phyloP scores from a whole-genome alignment of 2,797 vertebrate species.

The Coracias cyanogaster region DNA sequence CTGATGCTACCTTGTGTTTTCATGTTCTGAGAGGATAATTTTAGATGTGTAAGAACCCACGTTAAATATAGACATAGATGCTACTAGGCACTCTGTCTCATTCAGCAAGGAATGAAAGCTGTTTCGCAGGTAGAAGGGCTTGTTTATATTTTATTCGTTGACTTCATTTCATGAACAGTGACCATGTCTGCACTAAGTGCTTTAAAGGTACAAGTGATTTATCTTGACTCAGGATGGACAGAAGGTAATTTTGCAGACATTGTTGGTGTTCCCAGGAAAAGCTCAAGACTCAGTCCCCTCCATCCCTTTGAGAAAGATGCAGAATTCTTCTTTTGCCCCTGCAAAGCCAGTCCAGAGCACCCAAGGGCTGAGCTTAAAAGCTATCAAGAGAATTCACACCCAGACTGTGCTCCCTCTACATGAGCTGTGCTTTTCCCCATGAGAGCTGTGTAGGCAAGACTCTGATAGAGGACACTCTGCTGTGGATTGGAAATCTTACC shows the following conservation, averaged over 20 bases:
- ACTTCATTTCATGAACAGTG: neutral
- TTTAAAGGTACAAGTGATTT: neutral
- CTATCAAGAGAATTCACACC: neutral
- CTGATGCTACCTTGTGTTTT: constrained; percentile 18
- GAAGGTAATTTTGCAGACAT: neutral
- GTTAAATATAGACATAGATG: constrained; percentile 20
- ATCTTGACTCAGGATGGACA: neutral
- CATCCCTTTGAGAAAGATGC: neutral
- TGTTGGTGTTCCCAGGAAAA: neutral
- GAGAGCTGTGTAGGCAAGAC: neutral
- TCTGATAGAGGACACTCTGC: rapidly evolving
- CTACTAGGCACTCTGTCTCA: neutral
- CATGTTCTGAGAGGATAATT: constrained; percentile 8
- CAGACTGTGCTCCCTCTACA: rapidly evolving
- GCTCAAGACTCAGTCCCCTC: rapidly evolving
- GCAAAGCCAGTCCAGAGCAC: rapidly evolving
- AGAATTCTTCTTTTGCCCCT: neutral
- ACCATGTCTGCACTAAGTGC: neutral
- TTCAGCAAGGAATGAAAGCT: neutral
- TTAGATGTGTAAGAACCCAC: neutral
- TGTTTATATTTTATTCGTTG: neutral
- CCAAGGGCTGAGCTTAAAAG: neutral
- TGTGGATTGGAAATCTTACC: rapidly evolving
- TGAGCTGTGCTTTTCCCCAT: neutral
- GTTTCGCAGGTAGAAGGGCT: neutral